A percentile compares a stretch with the other conserved stretches of the same genome.
Evolutionary conservation across 1,140 invertebrate genomes (phyloP).

Genomic region (Drosophila suzukii): DNA sequence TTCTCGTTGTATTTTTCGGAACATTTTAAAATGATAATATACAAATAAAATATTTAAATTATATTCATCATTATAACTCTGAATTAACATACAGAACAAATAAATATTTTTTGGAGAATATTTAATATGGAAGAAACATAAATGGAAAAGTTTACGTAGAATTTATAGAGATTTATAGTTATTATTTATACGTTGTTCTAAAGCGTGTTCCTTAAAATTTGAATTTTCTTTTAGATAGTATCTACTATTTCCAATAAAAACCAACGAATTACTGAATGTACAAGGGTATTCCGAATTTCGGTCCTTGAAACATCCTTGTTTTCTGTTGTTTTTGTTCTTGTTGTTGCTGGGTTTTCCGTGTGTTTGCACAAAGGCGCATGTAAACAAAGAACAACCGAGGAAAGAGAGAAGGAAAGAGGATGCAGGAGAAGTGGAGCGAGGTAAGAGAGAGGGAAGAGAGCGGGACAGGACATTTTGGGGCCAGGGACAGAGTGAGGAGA

Average conservation of each 20-base stretch:
- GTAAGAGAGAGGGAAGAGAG: slow-evolving; percentile 16
- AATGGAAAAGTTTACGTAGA: too few species aligned
- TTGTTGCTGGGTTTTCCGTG: slow-evolving; percentile 42
- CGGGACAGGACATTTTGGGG: slow-evolving; percentile 68
- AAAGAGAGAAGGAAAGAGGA: slow-evolving; percentile 2
- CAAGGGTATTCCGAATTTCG: slow-evolving; percentile 19
- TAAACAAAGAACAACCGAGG: slow-evolving; percentile 56
- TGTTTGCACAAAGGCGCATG: slow-evolving; percentile 72
- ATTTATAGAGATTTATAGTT: too few species aligned
- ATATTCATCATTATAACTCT: too few species aligned
- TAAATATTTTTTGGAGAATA: too few species aligned
- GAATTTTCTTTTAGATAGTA: too few species aligned
- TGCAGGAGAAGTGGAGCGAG: slow-evolving; percentile 7
- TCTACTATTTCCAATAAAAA: neutral
- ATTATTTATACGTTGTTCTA: neutral
- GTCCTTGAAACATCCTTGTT: slow-evolving; percentile 1
- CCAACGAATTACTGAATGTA: neutral
- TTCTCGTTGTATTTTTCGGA: too few species aligned
- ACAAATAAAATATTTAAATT: too few species aligned
- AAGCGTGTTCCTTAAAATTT: neutral
- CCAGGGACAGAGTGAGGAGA: slow-evolving; percentile 62
- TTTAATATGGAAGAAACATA: too few species aligned
- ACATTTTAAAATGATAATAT: too few species aligned
- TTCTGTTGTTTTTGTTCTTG: slow-evolving; percentile 41
- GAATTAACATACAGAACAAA: too few species aligned